A percentile compares a stretch with the other conserved stretches of the same genome.
Evolutionary conservation across 2,113 vertebrate genomes (phyloP).

Genomic region (Elachura formosa): DNA sequence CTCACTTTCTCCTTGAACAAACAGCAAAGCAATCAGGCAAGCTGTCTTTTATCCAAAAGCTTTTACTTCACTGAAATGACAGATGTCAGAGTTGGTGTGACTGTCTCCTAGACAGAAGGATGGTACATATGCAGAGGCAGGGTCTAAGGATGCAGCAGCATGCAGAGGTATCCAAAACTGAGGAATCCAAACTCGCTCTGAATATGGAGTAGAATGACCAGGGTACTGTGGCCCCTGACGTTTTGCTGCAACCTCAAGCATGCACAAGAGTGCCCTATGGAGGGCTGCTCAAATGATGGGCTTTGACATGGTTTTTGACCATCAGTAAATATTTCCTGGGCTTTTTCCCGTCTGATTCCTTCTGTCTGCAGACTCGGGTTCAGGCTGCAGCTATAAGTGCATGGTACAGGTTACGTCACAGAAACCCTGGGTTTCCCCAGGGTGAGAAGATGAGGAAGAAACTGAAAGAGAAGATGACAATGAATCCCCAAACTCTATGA

Average conservation of each 20-base stretch:
- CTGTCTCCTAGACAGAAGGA: neutral
- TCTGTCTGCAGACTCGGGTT: neutral
- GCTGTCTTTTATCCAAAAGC: neutral
- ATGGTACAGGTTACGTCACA: neutral
- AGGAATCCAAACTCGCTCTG: neutral
- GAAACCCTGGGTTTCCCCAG: neutral
- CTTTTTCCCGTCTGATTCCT: neutral
- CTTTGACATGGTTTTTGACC: neutral
- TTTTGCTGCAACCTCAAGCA: neutral
- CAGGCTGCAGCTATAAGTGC: neutral
- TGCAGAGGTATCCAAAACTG: neutral
- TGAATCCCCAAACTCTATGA: neutral
- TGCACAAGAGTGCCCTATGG: rapidly evolving
- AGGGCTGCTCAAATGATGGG: neutral
- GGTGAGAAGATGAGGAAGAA: neutral
- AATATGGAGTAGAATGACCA: neutral
- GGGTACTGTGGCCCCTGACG: neutral
- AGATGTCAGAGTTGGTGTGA: neutral
- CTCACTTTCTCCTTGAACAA: neutral
- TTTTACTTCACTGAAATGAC: neutral
- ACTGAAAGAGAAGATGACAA: neutral
- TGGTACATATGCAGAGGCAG: neutral
- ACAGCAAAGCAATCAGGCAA: neutral
- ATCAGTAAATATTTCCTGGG: neutral
- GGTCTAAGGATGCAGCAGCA: neutral